These are phyloP conservation scores for Wiebesia pumilae DNA, from an alignment of 1,140 invertebrate species.

Conservation along the genomic window DNA sequence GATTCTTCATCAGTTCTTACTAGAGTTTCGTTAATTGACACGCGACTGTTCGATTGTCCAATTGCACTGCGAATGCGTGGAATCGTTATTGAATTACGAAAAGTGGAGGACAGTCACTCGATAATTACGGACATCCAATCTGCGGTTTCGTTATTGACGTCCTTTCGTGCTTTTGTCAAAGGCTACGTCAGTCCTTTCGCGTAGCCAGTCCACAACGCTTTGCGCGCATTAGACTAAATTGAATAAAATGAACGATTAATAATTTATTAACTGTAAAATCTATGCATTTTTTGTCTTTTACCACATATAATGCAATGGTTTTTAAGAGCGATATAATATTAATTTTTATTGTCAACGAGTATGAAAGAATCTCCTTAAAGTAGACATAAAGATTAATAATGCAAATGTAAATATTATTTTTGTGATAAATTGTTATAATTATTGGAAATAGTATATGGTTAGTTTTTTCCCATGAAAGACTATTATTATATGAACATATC, in stretches of 20 bases:
- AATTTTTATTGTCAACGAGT: no score
- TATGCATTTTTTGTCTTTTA: no score
- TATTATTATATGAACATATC: no score
- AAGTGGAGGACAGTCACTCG: conserved; percentile 20
- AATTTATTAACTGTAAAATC: not conserved
- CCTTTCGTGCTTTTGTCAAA: conserved; percentile 33
- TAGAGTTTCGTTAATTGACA: not conserved
- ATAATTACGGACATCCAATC: conserved; percentile 5
- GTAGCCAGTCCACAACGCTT: not conserved
- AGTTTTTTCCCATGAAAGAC: no score
- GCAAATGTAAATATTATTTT: no score
- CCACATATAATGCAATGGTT: no score
- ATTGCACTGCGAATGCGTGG: no score
- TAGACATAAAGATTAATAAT: no score
- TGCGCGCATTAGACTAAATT: not conserved
- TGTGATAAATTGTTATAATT: no score
- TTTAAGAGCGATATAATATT: no score
- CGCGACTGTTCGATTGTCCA: not conserved
- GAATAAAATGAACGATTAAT: not conserved
- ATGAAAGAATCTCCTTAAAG: no score
- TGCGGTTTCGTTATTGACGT: conserved; percentile 41
- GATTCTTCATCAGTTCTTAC: not conserved
- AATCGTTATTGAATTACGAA: conserved; percentile 37
- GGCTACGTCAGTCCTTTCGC: conserved; percentile 31
- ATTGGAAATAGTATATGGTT: no score